A percentile compares a stretch with the other conserved stretches of the same genome.
Conservation (phyloP, 2,888 invertebrate genomes). For the Lacanobia wlatinum region DNA sequence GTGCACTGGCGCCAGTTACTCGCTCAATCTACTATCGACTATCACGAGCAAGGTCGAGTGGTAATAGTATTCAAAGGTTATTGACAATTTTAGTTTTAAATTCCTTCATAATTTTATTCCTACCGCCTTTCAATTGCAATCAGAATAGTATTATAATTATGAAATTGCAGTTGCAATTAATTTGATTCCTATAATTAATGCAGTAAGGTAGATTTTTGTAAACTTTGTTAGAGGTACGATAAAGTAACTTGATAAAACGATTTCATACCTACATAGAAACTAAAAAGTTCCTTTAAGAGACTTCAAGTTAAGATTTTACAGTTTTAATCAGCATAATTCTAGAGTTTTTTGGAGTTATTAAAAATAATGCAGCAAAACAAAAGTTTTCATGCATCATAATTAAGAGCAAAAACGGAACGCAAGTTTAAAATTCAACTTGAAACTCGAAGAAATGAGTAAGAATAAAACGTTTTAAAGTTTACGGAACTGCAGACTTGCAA, state of each 20-base stretch:
- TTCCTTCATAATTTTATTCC: slow-evolving; percentile 26
- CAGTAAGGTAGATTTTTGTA: background rate
- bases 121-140: slow-evolving; percentile 38
- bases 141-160: background rate
- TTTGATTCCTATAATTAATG: background rate
- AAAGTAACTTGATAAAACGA: no score
- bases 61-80: slow-evolving; percentile 44
- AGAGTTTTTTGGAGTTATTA: background rate
- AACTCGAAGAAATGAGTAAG: slow-evolving; percentile 15
- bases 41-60: slow-evolving; percentile 44
- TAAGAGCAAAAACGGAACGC: background rate
- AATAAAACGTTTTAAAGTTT: slow-evolving; percentile 35
- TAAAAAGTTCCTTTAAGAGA: no score
- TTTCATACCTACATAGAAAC: no score
- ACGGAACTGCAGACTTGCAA: slow-evolving; percentile 13
- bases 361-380: background rate
- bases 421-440: slow-evolving; percentile 24
- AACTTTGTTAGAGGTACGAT: background rate
- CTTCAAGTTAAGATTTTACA: no score
- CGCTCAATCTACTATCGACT: slow-evolving; percentile 35
- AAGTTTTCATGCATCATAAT: no score
- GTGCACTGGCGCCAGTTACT: slow-evolving; percentile 28
- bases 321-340: no score
- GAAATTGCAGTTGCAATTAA: background rate
- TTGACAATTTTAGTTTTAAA: slow-evolving; percentile 37